Evolutionary conservation across 2,888 invertebrate species (phyloP), one percentile per base, ranked within the genome.

Genomic region (Torymus aiolomorphi): DNA sequence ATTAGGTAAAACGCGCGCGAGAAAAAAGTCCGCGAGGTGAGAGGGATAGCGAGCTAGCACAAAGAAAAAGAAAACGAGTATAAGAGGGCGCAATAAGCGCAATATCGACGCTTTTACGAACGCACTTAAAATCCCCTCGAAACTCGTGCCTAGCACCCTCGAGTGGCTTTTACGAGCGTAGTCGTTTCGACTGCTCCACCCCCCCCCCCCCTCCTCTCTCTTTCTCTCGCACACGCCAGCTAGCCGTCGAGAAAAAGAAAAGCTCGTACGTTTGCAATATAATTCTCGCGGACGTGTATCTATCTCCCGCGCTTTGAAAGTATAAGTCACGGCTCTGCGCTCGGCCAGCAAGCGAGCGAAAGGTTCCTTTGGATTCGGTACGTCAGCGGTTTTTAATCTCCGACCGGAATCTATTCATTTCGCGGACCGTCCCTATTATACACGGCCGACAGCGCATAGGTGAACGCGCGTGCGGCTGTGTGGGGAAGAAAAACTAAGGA

Each of bases 61-160:
- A 61, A 16, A 31, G n/a, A 51, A 72, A 16, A 63, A 74, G 54
- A 65, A 74, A 74, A 20, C 42, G 18, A 24, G 51, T 59, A 67
- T 75, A 75, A 75, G 66, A 67, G 66, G n/a, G 67, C 51, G 75
- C 66, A 75, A 75, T 75, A 75, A 75, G 66, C 75, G 76, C 76
- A 76, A 69, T 69, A 76, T 70, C 69, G 76, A 76, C 76, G 76
- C 63, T 76, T 76, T 76, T 76, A 76, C 57, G 70, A 63, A 76
- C 70, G 70, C 54, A 76, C 70, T 71, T 71, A 76, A 76, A 76
- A 76, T 63, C 70, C 63, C 62, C 70, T 76, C 63, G 70, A 76
- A 76, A 76, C 70, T 76, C 76, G 56, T 63, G 70, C 70, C 63
- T 65, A 70, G 76, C 63, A 71, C 63, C 66, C 65, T 63, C 70